These are phyloP conservation scores for Botia kubotai DNA, from an alignment of 2,797 vertebrate species.

Conservation along the genomic window DNA sequence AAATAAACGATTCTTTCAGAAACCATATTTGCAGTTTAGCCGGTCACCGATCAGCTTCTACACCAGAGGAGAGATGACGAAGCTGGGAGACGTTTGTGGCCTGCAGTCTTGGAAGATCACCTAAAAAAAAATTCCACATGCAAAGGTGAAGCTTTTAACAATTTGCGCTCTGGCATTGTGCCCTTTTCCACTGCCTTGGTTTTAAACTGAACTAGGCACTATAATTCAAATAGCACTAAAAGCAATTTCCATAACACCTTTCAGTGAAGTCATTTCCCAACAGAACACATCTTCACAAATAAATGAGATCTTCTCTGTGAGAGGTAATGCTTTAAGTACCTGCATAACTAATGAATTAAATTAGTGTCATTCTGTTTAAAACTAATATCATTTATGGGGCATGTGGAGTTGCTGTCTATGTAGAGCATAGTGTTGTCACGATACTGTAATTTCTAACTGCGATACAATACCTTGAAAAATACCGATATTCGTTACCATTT, in stretches of 20 bases:
- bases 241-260: background rate
- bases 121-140: background rate
- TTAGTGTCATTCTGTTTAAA: background rate
- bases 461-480: too few relatives aligned
- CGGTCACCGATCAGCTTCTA: conserved; percentile 35
- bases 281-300: background rate
- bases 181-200: background rate
- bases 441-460: too few relatives aligned
- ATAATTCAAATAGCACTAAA: background rate
- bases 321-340: background rate
- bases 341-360: background rate
- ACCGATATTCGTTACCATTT: too few relatives aligned
- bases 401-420: too few relatives aligned
- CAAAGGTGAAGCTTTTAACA: conserved; percentile 8
- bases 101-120: background rate
- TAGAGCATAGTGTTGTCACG: too few relatives aligned
- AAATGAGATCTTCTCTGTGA: background rate
- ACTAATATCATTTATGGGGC: background rate
- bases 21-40: conserved; percentile 49
- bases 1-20: conserved; percentile 39
- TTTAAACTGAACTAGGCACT: background rate
- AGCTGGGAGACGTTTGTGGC: background rate
- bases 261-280: background rate
- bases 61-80: background rate
- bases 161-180: background rate